phyloP scores from a whole-genome alignment of 2,113 vertebrate genomes.

The Chinchilla lanigera region DNA sequence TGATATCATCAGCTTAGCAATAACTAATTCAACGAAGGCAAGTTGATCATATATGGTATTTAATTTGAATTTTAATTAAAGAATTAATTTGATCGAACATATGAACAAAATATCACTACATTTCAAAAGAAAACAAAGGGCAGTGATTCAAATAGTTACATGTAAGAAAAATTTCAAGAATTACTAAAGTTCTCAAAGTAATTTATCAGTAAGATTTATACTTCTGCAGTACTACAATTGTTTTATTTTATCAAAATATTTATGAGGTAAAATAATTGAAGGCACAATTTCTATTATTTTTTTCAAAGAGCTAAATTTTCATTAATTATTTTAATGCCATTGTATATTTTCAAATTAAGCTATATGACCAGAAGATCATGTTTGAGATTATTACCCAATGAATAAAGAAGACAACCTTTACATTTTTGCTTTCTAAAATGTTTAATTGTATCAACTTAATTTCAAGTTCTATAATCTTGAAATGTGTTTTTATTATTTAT shows the following conservation, averaged over 20 bases:
- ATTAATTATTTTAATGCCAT: not conserved
- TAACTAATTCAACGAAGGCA: not conserved
- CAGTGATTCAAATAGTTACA: not conserved
- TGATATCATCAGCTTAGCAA: not conserved
- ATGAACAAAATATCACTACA: not conserved
- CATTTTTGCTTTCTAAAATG: not conserved
- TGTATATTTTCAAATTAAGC: not conserved
- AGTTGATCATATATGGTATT: not conserved
- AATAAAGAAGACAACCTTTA: not conserved
- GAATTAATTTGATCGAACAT: not conserved
- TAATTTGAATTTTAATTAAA: conserved; percentile 36
- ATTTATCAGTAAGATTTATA: not conserved
- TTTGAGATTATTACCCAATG: not conserved
- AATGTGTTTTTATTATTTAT: not conserved
- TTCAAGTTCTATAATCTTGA: not conserved
- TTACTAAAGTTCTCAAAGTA: not conserved
- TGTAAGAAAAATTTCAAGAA: not conserved
- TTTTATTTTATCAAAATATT: not conserved
- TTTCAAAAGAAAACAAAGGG: not conserved
- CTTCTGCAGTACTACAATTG: not conserved
- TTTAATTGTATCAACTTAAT: not conserved
- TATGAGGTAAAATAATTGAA: not conserved
- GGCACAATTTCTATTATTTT: not conserved
- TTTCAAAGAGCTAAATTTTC: not conserved
- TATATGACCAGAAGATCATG: not conserved